Conservation (phyloP, 2,113 vertebrate species). For the Camelus dromedarius region DNA sequence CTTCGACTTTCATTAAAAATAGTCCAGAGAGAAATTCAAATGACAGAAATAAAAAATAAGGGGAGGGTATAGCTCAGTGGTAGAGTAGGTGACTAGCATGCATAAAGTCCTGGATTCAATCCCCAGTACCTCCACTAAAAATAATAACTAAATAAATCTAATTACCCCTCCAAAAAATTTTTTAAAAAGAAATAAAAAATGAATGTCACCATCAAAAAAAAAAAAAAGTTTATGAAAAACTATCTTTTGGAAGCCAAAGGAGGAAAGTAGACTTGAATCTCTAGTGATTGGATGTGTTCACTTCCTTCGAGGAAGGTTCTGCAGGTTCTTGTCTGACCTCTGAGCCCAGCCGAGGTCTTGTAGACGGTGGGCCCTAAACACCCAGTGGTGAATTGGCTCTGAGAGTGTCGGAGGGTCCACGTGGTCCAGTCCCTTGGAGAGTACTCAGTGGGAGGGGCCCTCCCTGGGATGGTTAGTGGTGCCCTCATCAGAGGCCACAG, state of each 20-base stretch:
- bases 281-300: not conserved
- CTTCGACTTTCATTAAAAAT: slow-evolving; percentile 13
- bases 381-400: not conserved
- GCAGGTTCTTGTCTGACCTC: not conserved
- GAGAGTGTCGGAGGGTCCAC: not conserved
- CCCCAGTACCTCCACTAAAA: too few relatives aligned
- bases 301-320: not conserved
- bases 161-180: too few relatives aligned
- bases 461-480: not conserved
- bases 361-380: not conserved
- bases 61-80: too few relatives aligned
- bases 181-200: not conserved
- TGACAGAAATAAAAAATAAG: not conserved
- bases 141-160: too few relatives aligned
- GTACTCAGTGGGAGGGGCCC: not conserved
- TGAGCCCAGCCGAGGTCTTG: not conserved
- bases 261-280: not conserved
- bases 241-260: not conserved
- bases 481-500: rapidly evolving
- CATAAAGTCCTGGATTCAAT: too few relatives aligned
- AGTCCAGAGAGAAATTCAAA: slow-evolving; percentile 35
- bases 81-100: too few relatives aligned
- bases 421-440: not conserved
- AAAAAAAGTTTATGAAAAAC: not conserved
- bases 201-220: not conserved